Base-by-base conservation (phyloP, 2,113 vertebrate species). In the Rallus limicola region DNA sequence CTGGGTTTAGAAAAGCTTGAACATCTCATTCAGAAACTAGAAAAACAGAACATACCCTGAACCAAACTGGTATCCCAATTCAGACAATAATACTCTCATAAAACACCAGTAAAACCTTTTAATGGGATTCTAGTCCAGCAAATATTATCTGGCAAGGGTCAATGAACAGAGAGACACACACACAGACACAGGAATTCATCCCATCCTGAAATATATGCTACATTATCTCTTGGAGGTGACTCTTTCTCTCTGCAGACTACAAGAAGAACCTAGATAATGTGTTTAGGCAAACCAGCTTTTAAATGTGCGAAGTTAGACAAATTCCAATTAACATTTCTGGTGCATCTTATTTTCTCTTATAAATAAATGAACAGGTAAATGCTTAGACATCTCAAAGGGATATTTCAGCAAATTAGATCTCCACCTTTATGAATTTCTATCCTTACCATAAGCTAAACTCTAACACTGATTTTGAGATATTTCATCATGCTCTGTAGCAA, bases 31-130 rank as follows among this genome's bases (percentile, higher is more conserved):
- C 23, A 82, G 69, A 86, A 78, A 53, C 33, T 44, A 53, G 55
- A 72, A 74, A 82, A 18, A 2, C 9, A 48, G 29, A 42, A 10
- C 4, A 31, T 19, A 33, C 8, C 29, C 28, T 11, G 7, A 6
- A 85, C 26, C 4, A 50, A 82, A 63, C 1, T 71, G 5, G 7
- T 63, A 53, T 48, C 16, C 12, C 7, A 24, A 42, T 80, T 77
- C 29, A n/a, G 29, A 62, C 2, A 40, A 9, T 6, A 14, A 31
- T 56, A 44, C 13, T 55, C 15, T 59, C 36, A 29, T n/a, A 24
- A 29, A 55, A 58, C 36, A 38, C 0, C 31, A 34, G 6, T 6
- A 64, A 77, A 38, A 26, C 9, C 0, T 6, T 46, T 44, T 60
- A 1, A 52, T 13, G 5, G 7, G 7, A 20, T 46, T 69, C 31